phyloP scores from a whole-genome alignment of 2,888 invertebrate genomes.

The Dysmachus trigonus region DNA sequence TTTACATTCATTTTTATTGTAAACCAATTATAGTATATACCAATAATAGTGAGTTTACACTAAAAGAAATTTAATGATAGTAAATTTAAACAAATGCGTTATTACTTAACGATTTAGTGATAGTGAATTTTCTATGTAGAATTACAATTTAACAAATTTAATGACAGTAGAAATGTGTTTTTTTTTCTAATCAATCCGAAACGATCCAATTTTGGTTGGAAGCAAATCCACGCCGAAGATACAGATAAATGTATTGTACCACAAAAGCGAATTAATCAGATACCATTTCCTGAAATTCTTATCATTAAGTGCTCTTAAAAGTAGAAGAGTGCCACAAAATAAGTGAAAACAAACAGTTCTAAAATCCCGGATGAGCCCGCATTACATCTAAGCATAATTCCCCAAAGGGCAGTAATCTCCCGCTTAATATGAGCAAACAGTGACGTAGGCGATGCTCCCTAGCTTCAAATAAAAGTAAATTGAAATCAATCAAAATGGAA shows the following conservation, averaged over 20 bases:
- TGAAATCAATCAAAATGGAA: slow-evolving; percentile 35
- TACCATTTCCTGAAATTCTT: not conserved
- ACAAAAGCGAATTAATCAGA: not conserved
- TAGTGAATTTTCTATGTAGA: too few relatives aligned
- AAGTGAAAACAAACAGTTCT: not conserved
- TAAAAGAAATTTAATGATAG: too few relatives aligned
- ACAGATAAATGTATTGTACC: not conserved
- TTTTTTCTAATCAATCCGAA: too few relatives aligned
- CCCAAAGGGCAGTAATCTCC: not conserved
- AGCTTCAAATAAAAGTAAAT: slow-evolving; percentile 17
- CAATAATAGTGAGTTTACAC: too few relatives aligned
- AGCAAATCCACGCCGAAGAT: not conserved
- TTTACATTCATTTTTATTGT: too few relatives aligned
- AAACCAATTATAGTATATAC: too few relatives aligned
- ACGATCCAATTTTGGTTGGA: not conserved
- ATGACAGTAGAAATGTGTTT: too few relatives aligned
- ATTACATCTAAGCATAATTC: slow-evolving; percentile 5
- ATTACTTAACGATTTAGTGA: too few relatives aligned
- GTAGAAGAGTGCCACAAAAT: not conserved
- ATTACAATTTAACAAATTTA: too few relatives aligned
- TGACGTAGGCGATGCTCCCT: not conserved
- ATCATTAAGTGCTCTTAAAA: not conserved
- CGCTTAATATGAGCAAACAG: slow-evolving; percentile 3
- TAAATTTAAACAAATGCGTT: too few relatives aligned
- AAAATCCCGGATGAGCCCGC: not conserved